Evolutionary conservation across 1,140 invertebrate genomes (phyloP), one percentile per base, ranked within the genome.

Genomic region (Ceratoteleas bidentatus): DNA sequence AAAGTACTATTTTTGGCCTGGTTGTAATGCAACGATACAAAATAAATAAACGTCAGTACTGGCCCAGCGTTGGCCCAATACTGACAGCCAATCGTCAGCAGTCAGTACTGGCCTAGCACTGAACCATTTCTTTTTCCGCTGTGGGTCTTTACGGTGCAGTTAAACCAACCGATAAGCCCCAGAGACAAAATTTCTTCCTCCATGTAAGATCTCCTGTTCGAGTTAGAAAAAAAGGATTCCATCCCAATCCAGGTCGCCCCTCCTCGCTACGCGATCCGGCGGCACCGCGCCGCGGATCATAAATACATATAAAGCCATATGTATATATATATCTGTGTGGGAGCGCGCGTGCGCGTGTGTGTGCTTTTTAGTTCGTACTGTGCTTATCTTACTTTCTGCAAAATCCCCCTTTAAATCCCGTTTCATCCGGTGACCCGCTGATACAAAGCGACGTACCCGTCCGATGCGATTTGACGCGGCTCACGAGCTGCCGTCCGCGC

Each of bases 231-330:
- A 13, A 6, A n/a, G 13, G 4, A 4, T 49, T 1, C 45, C 6
- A 13, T 6, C 13, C 14, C 45, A 43, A 11, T 49, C 45, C 10
- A 49, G 45, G 6, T 13, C 45, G 13, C 24, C 24, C 24, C 24
- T 24, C 24, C 24, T 24, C 24, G 24, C 24, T 24, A 81, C 70
- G 72, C 43, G 52, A 72, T 14, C n/a, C 57, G 49, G 49, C 33
- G 24, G 40, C 65, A 70, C 52, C 34, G 61, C 11, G 50, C 61
- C 16, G 53, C 66, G 40, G 36, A 88, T 87, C 85, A 86, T 87
- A 85, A 66, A 84, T 85, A 83, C 56, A 75, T 86, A 84, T 83
- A 75, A 15, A 34, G 32, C 78, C 65, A 85, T 86, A 85, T 81
- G 36, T 79, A 66, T 79, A 72, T 79, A 61, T 79, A 64, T 65